Evolutionary conservation across 1,140 invertebrate genomes (phyloP).

Genomic region (Drosophila watanabei): DNA sequence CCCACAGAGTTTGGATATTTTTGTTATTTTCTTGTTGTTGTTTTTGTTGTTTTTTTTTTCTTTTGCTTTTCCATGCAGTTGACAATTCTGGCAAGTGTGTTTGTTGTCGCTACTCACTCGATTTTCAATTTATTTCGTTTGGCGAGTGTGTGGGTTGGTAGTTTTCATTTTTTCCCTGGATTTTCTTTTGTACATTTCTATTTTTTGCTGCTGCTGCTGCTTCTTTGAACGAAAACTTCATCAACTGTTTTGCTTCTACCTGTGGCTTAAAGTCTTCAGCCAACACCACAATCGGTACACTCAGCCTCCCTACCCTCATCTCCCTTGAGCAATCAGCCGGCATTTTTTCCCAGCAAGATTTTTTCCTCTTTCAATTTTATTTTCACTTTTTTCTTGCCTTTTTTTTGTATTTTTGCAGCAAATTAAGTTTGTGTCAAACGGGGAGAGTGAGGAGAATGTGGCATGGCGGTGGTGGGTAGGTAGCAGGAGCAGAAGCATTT

Average conservation of each 20-base stretch:
- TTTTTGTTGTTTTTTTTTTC: neutral
- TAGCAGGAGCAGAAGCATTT: constrained; percentile 54
- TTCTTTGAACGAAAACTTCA: constrained; percentile 77
- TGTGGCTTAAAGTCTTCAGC: constrained; percentile 75
- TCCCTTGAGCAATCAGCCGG: constrained; percentile 58
- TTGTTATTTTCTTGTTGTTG: constrained; percentile 13
- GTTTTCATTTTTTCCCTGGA: constrained; percentile 36
- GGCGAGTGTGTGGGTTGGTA: constrained; percentile 23
- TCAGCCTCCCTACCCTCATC: neutral
- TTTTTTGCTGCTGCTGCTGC: constrained; percentile 28
- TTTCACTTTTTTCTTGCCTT: constrained; percentile 30
- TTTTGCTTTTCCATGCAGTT: constrained; percentile 54
- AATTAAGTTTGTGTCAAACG: constrained; percentile 78
- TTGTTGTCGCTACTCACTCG: constrained; percentile 68
- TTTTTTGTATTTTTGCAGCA: constrained; percentile 66
- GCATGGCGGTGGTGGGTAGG: neutral
- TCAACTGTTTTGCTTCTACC: constrained; percentile 79
- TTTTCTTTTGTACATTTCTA: constrained; percentile 31
- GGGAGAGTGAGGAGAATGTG: constrained; percentile 4
- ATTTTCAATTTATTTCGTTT: constrained; percentile 82
- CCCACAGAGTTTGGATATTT: constrained; percentile 41
- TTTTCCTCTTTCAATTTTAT: constrained; percentile 27
- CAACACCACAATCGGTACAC: constrained; percentile 37
- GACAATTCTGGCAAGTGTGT: constrained; percentile 60
- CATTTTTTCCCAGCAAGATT: constrained; percentile 47